Conservation (phyloP, 2,888 invertebrate genomes). For the Sepiola atlantica region DNA sequence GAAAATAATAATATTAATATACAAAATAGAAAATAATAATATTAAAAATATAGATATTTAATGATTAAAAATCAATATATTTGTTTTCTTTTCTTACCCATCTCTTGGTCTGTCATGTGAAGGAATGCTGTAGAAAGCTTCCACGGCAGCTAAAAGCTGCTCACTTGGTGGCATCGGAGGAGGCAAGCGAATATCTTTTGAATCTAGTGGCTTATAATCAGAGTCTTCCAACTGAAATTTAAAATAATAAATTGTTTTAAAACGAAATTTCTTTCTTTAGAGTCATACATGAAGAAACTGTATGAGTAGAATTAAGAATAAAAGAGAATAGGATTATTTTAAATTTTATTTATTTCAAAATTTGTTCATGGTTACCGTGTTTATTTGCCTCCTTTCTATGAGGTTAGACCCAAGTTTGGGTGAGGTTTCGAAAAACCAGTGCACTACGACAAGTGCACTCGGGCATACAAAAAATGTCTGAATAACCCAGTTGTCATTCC, state of each 20-base stretch:
- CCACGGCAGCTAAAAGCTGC: slow-evolving; percentile 91
- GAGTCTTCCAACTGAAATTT: slow-evolving; percentile 85
- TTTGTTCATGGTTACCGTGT: too few relatives aligned
- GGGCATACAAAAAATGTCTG: too few relatives aligned
- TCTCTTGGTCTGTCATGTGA: slow-evolving; percentile 96
- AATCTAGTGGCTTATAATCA: slow-evolving; percentile 91
- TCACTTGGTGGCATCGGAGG: slow-evolving; percentile 97
- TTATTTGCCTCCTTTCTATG: too few relatives aligned
- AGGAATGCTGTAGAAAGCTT: slow-evolving; percentile 95
- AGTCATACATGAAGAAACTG: neutral
- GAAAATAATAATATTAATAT: too few relatives aligned
- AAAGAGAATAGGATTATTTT: neutral
- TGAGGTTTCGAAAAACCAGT: too few relatives aligned
- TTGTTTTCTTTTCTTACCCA: slow-evolving; percentile 68
- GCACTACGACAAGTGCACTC: too few relatives aligned
- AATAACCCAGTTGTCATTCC: too few relatives aligned
- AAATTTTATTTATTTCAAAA: too few relatives aligned
- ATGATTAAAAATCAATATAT: too few relatives aligned
- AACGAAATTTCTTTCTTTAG: neutral
- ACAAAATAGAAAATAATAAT: too few relatives aligned
- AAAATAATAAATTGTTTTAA: neutral
- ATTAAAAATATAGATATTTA: too few relatives aligned
- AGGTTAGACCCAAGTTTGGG: too few relatives aligned
- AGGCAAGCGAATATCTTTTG: slow-evolving; percentile 91
- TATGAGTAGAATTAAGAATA: neutral